Evolutionary conservation across 2,797 vertebrate species (phyloP), one percentile per base, ranked within the genome.

Genomic region (Pseudotriccus pelzelni): DNA sequence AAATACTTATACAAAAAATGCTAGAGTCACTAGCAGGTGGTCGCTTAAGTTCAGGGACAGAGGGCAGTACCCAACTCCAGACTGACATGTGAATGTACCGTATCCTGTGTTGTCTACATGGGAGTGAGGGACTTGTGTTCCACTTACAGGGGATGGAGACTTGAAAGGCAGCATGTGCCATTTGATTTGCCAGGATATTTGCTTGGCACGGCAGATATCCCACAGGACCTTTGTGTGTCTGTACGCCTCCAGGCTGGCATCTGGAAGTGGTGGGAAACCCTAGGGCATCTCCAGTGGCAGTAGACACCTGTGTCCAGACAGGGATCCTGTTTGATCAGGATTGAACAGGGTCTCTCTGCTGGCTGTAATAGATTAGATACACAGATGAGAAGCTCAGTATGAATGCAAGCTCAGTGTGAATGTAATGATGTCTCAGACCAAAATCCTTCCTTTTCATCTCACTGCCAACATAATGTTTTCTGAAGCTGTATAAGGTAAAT

Each of bases 361-460:
- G 30, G 7, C 66, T 88, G 25, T 85, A 59, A 22, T 1, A 39
- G 53, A 55, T 59, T 2, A 56, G 69, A 56, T 41, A 58, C 32
- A n/a, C 21, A 60, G 43, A 41, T 66, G 64, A 91, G 80, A 39
- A 78, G 37, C 77, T 81, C 79, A 70, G 64, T 46, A 3, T 34
- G 47, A 75, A 3, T 36, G n/a, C 21, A 86, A 14, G 21, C 46
- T 58, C 50, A 34, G 37, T 53, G 63, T 75, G 44, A 75, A 67
- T 49, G 32, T 58, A 63, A 5, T 55, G 34, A 37, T n/a, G 9
- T 55, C 37, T 91, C 49, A 68, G 37, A 83, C 25, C 12, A 46
- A 74, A 92, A 53, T 73, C 46, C 28, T 82, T 82, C 44, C 56
- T 94, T 89, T 87, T 85, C 43, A 53, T 64, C 34, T 83, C 21